Conservation (phyloP, 2,888 invertebrate species). For the Sturmia bella region DNA sequence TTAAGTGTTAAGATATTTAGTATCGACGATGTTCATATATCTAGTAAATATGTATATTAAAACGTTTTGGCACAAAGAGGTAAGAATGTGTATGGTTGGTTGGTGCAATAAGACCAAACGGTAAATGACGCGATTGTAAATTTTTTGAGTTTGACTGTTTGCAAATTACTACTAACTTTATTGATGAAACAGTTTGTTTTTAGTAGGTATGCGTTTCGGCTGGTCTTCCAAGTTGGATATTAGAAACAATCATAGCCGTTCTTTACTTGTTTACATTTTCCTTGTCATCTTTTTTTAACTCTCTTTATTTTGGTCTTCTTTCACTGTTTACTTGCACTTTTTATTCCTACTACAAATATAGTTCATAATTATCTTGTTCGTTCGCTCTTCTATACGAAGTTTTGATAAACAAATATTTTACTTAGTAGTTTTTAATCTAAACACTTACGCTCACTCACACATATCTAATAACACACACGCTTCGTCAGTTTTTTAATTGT, state of each 20-base stretch:
- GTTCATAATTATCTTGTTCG: conserved; percentile 33
- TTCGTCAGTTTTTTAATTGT: conserved; percentile 79
- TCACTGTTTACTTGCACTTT: conserved; percentile 39
- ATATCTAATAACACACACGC: conserved; percentile 76
- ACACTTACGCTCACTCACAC: conserved; percentile 72
- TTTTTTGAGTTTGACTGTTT: neutral
- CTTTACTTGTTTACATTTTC: too few species aligned
- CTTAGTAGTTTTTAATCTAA: conserved; percentile 73
- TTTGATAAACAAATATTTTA: conserved; percentile 40
- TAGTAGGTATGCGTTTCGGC: too few species aligned
- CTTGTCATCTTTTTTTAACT: too few species aligned
- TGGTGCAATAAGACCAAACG: neutral
- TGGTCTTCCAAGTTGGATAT: too few species aligned
- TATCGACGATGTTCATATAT: neutral
- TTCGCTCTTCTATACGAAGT: conserved; percentile 22
- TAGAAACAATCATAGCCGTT: too few species aligned
- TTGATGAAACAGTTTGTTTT: too few species aligned
- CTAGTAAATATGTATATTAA: neutral
- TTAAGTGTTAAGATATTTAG: neutral
- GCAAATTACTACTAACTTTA: too few species aligned
- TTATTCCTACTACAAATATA: conserved; percentile 35
- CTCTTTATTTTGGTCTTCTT: neutral
- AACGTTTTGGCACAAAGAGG: conserved; percentile 67
- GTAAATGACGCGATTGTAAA: neutral
- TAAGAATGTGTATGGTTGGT: conserved; percentile 38